A percentile compares a stretch with the other conserved stretches of the same genome.
These are phyloP conservation scores for Syngnathus typhle DNA, from an alignment of 2,113 vertebrate genomes.

Conservation along the genomic window DNA sequence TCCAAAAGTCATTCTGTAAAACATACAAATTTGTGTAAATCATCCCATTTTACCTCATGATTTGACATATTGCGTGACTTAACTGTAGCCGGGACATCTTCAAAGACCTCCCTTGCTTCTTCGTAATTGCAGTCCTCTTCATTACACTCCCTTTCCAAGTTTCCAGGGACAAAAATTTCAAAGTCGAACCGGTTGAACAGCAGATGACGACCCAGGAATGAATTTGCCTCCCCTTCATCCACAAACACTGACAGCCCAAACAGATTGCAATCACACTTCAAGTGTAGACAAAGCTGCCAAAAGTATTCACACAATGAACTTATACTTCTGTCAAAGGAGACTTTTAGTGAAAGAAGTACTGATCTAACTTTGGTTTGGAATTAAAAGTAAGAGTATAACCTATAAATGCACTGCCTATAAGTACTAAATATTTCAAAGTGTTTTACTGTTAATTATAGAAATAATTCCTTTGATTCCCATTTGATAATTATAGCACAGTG, in stretches of 20 bases:
- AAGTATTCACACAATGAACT: background rate
- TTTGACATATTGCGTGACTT: slow-evolving; percentile 40
- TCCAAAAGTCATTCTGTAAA: slow-evolving; percentile 83
- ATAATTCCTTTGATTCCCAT: no score
- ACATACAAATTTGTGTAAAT: background rate
- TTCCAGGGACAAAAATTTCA: slow-evolving; percentile 82
- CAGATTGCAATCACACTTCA: background rate
- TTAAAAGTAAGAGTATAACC: background rate
- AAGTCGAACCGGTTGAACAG: slow-evolving; percentile 90
- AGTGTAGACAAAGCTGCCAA: background rate
- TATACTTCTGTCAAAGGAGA: background rate
- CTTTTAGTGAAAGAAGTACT: background rate
- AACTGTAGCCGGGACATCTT: slow-evolving; percentile 81
- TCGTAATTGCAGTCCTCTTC: slow-evolving; percentile 92
- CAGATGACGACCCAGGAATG: slow-evolving; percentile 82
- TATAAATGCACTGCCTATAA: no score
- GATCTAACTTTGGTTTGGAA: background rate
- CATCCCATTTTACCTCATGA: background rate
- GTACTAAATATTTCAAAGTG: no score
- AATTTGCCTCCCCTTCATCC: slow-evolving; percentile 77
- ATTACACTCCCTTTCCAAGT: slow-evolving; percentile 88
- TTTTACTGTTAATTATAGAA: no score
- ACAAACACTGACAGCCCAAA: slow-evolving; percentile 74
- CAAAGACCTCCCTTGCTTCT: slow-evolving; percentile 89
- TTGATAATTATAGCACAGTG: no score